Base-by-base conservation (phyloP, 2,888 invertebrate species). In the Anticlea derivata region DNA sequence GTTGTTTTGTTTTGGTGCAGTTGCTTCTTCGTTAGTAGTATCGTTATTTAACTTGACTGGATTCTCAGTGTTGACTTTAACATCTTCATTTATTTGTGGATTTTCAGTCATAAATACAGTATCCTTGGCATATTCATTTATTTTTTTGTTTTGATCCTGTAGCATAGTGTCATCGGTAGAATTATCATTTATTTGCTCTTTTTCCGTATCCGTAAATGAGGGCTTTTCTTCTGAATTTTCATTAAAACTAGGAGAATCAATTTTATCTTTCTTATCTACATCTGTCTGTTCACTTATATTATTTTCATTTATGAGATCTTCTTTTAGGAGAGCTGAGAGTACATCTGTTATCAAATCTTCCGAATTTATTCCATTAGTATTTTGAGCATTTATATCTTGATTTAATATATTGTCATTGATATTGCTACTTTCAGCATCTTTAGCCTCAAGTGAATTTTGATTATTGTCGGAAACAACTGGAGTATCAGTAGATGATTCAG, bases 301-400 rank as follows among this genome's bases (percentile, higher is more conserved):
- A 30, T 24, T 26, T 8, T 35, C 46, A 47, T 35, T 46, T 11
- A 30, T 2, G 5, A 31, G 2, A 7, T 38, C 43, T 11, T 40
- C 39, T 26, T 48, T 48, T 29, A 48, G 23, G 12, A 39, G 20
- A 30, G 17, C 48, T 26, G 53, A 13, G 3, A 31, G 7, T 26
- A 39, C 33, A 45, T 48, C 30, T 13, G 29, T 27, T n/a, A 39
- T 33, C 0, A 39, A 26, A 7, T 20, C 40, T 13, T 53, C 34
- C 12, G 34, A 4, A 1, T 53, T 33, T 10, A 45, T 27, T 29
- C 52, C 52, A 11, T 52, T 52, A 7, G 29, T n/a, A 40, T 26
- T 47, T 43, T 33, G 35, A 33, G 33, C 7, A 17, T 40, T 40
- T 1, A 40, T 17, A 30, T 23, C 30, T 35, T 41, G 40, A 17